Percentiles rank a stretch among this genome's conserved stretches.
Evolutionary conservation across 2,113 vertebrate genomes (phyloP).

Genomic region (Piaya cayana): DNA sequence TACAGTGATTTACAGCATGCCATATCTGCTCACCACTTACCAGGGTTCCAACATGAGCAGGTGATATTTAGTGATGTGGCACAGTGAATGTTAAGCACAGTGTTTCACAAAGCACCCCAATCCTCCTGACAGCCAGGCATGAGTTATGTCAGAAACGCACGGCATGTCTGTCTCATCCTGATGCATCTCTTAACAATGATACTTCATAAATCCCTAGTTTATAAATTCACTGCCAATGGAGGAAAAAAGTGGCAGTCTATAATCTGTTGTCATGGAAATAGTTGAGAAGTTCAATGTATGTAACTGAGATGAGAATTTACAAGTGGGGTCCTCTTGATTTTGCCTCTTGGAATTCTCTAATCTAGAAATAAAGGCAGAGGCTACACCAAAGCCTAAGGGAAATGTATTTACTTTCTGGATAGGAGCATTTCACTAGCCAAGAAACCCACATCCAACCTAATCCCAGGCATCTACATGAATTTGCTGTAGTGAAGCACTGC

Average conservation of each 20-base stretch:
- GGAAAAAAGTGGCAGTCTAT: conserved; percentile 44
- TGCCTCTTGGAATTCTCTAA: not conserved
- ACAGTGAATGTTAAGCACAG: conserved; percentile 13
- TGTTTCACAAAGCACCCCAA: not conserved
- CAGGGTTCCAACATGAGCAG: not conserved
- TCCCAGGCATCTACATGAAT: not conserved
- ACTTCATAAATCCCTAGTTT: conserved; percentile 59
- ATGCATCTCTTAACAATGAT: conserved; percentile 56
- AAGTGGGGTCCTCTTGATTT: not conserved
- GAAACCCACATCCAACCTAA: not conserved
- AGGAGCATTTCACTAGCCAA: not conserved
- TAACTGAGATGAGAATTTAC: conserved; percentile 25
- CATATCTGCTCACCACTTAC: conserved; percentile 19
- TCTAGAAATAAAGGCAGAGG: not conserved
- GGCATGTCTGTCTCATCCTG: conserved; percentile 31
- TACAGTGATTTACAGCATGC: not conserved
- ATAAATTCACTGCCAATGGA: conserved; percentile 54
- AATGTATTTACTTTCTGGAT: not conserved
- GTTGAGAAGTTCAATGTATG: not conserved
- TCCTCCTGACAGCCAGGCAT: conserved; percentile 5
- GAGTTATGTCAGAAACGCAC: conserved; percentile 60
- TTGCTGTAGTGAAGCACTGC: not conserved
- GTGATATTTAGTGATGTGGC: not conserved
- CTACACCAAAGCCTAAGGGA: not conserved
- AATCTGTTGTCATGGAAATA: conserved; percentile 74